Percentiles rank a stretch among this genome's conserved stretches.
Conservation (phyloP, 2,888 invertebrate species). For the Hyles lineata region DNA sequence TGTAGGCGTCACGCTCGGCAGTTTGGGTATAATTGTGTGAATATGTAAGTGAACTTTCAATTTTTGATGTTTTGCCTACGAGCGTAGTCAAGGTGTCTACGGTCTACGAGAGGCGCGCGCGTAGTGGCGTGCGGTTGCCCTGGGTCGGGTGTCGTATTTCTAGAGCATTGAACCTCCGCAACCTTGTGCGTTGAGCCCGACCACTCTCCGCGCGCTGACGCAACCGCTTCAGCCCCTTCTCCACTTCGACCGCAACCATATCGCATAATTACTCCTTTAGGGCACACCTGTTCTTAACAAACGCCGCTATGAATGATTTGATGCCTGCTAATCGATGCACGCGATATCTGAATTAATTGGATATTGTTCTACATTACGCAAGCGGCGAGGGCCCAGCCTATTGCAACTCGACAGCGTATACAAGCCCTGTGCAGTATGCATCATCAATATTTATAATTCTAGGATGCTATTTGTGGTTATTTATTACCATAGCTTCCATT, state of each 20-base stretch:
- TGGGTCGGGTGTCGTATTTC: constrained; percentile 82
- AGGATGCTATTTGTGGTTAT: background rate
- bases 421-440: background rate
- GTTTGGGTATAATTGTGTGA: background rate
- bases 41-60: constrained; percentile 21
- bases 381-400: constrained; percentile 52
- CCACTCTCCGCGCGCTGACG: constrained; percentile 82
- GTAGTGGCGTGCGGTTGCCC: constrained; percentile 62
- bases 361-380: constrained; percentile 65
- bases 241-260: constrained; percentile 68
- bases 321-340: constrained; percentile 68
- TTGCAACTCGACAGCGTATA: constrained; percentile 33
- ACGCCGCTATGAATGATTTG: constrained; percentile 70
- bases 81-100: constrained; percentile 46
- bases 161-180: constrained; percentile 85
- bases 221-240: constrained; percentile 81
- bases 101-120: constrained; percentile 32
- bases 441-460: background rate
- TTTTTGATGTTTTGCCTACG: constrained; percentile 40
- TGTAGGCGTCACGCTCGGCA: background rate
- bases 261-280: constrained; percentile 81
- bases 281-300: constrained; percentile 77
- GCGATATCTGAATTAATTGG: constrained; percentile 77
- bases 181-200: constrained; percentile 83
- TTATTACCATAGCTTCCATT: background rate